Evolutionary conservation across 2,113 vertebrate species (phyloP), one percentile per base, ranked within the genome.

Genomic region (Podilymbus podiceps): DNA sequence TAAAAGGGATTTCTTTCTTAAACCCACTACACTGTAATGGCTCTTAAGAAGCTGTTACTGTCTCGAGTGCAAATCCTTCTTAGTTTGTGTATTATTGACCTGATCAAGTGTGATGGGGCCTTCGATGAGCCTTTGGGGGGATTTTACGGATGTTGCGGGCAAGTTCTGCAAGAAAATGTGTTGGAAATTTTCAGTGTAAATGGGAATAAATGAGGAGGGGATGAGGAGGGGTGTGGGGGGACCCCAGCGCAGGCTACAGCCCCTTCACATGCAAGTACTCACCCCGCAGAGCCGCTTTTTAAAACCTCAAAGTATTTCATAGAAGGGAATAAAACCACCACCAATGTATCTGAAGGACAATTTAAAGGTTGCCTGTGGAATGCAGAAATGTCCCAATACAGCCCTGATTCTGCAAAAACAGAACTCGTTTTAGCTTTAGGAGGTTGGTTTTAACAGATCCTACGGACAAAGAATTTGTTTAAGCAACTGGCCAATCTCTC

Each of bases 41-140:
- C 91, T 91, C 93, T 97, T 97, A 95, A 96, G 95, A 97, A 97
- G 95, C 96, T 95, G 96, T 97, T 95, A 94, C 96, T 93, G 93
- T 96, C 94, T 95, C 46, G 17, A 95, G 95, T 92, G 89, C 95
- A 97, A 97, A 97, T 97, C 97, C 97, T 90, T 75, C 97, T 97
- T 92, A 96, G 87, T 97, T 97, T 96, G 90, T 94, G 96, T 88
- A 92, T 96, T 97, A 95, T 59, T 96, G 96, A 96, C 96, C 82
- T 82, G 90, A 94, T 93, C 88, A 55, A 97, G 73, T 84, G 94
- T 23, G 77, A 93, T 92, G 90, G 82, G 42, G 59, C 69, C 89
- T 88, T 81, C 24, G 3, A 87, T 40, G 76, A 95, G 95, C 59
- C 66, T 9, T 68, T 1, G 6, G 75, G 67, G 86, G 67, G 55